A percentile compares a stretch with the other conserved stretches of the same genome.
Evolutionary conservation across 2,888 invertebrate species (phyloP).

Genomic region (Acanthosepion lycidas): DNA sequence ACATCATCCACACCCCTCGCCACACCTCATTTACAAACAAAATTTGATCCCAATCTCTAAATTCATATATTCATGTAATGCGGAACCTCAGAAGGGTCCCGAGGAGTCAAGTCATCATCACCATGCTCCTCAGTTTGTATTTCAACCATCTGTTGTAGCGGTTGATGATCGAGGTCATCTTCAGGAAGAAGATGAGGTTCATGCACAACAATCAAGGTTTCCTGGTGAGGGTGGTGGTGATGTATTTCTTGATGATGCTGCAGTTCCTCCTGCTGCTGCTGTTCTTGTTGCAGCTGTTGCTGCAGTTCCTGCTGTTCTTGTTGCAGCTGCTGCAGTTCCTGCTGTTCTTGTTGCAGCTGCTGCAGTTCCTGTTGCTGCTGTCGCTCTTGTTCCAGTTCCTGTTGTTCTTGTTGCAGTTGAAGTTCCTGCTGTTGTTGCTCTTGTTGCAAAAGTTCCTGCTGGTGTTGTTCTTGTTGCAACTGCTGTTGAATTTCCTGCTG

Average conservation of each 20-base stretch:
- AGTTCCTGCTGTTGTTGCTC: background rate
- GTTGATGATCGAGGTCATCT: background rate
- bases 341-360: background rate
- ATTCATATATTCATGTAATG: conserved; percentile 14
- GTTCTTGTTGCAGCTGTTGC: background rate
- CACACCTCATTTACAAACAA: background rate
- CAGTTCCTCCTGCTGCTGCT: background rate
- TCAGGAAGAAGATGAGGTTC: conserved; percentile 23
- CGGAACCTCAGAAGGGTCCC: background rate
- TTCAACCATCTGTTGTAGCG: conserved; percentile 35
- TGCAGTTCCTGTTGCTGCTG: background rate
- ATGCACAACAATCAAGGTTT: conserved; percentile 7
- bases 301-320: background rate
- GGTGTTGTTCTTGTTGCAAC: background rate
- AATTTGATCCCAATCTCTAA: background rate
- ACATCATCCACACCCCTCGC: background rate
- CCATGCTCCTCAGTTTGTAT: background rate
- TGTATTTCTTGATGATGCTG: background rate
- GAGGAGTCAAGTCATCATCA: background rate
- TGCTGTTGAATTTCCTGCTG: no score
- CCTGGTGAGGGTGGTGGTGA: background rate
- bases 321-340: background rate
- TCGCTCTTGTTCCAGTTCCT: background rate
- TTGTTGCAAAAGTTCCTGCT: background rate
- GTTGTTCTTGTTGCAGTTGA: background rate